Evolutionary conservation across 2,797 vertebrate genomes (phyloP), one percentile per base, ranked within the genome.

Genomic region (Lacerta bilineata): DNA sequence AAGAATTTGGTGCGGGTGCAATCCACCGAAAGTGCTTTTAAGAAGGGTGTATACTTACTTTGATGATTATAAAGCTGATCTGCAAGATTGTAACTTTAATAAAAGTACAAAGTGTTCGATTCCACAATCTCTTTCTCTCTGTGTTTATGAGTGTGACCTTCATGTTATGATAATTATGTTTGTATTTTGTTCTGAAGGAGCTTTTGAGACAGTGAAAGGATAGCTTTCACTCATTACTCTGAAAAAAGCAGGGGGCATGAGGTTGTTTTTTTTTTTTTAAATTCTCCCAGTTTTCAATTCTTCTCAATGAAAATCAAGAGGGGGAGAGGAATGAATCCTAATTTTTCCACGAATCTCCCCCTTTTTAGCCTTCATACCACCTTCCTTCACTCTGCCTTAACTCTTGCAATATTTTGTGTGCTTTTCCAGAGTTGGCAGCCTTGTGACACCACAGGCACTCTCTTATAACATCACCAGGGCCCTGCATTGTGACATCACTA

Each of bases 21-120:
- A 92, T 96, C 5, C 95, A 96, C 83, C 91, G 95, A 27, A 88
- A 95, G 9, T 96, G 95, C 86, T 96, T 95, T 91, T 96, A 80
- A 95, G 83, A 27, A 64, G 18, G 61, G 20, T 64, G 61, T 64
- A 64, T 64, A 55, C 50, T 55, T 55, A 55, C 11, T 15, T 13
- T 55, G 13, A 15, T 55, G 50, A 55, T 55, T 55, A 55, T 25
- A 72, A 41, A 27, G 5, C 27, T n/a, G 27, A 5, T 76, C 75
- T 39, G 41, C 23, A 8, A 68, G 29, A 71, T 41, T 59, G 9
- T 88, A 17, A 36, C 36, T 10, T 64, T 66, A 84, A 79, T 84
- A 79, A 88, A 88, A 46, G 36, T 27, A 27, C 9, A 13, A 68
- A 20, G 39, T 43, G 20, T n/a, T 83, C 64, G 25, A 0, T 23